Conservation (phyloP, 2,113 vertebrate genomes). For the Stomatorhinus ivindoensis region DNA sequence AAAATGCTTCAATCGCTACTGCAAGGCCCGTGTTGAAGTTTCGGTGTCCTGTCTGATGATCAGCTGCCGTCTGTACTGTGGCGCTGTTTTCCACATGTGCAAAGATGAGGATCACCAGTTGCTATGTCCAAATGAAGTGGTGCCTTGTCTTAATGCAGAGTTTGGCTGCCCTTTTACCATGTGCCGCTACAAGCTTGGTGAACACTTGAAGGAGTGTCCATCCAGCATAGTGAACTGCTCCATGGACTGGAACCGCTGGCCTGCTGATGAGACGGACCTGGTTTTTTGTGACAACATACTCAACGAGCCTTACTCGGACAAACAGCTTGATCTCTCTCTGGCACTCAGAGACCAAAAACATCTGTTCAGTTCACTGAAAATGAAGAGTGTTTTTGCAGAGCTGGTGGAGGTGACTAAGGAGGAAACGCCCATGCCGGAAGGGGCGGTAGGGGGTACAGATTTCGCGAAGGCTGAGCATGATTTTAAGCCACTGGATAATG, state of each 20-base stretch:
- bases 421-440: constrained; percentile 29
- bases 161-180: constrained; percentile 83
- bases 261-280: constrained; percentile 65
- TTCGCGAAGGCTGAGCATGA: not conserved
- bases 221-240: constrained; percentile 86
- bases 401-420: constrained; percentile 51
- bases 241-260: constrained; percentile 96
- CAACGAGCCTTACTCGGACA: constrained; percentile 56
- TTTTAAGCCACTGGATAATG: not conserved
- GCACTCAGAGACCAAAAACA: constrained; percentile 80
- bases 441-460: constrained; percentile 35
- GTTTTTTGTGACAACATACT: constrained; percentile 72
- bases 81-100: constrained; percentile 86
- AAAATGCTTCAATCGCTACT: constrained; percentile 74
- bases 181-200: constrained; percentile 72
- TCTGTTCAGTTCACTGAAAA: constrained; percentile 77
- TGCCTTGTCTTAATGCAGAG: constrained; percentile 77
- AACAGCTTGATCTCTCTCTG: constrained; percentile 76
- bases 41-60: constrained; percentile 68
- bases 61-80: constrained; percentile 73
- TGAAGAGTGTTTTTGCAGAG: constrained; percentile 84
- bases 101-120: constrained; percentile 84
- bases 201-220: constrained; percentile 76
- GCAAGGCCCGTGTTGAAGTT: constrained; percentile 60
- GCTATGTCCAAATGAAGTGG: constrained; percentile 80